Evolutionary conservation across 2,797 vertebrate genomes (phyloP), one percentile per base, ranked within the genome.

Genomic region (Cirrhinus molitorella): DNA sequence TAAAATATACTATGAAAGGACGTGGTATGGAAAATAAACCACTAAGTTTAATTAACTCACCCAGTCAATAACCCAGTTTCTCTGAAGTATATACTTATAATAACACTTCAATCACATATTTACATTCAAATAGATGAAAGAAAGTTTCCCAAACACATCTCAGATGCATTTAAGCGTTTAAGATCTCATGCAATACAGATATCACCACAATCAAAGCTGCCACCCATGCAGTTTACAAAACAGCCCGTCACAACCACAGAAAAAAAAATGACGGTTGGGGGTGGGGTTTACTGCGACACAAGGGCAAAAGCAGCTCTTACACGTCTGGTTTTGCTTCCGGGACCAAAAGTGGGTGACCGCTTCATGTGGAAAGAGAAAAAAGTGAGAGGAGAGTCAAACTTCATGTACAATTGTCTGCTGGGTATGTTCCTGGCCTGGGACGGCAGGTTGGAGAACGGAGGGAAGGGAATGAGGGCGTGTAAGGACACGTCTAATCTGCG

Each of bases 261-360:
- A 55, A 31, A 34, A 74, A 23, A 74, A 74, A 76, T 31, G 31
- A n/a, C 31, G 70, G 10, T 45, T 14, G 47, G 57, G 0, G 4
- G 80, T 10, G 25, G 79, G n/a, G 47, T 57, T 72, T 40, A 45
- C 45, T 55, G 51, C 80, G 84, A 86, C 86, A 87, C 77, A 87
- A 34, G 85, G 43, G 80, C 87, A 84, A 85, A 91, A 91, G 89
- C 91, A 94, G 94, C 93, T 96, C 98, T 99, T 99, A 99, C 98
- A 95, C 96, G 97, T 98, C 97, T 97, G 96, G 97, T 96, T 98
- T 97, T 98, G 96, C 96, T 97, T 95, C 96, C 93, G 90, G 97
- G 96, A 95, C 96, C 96, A 91, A 97, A 96, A 94, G 97, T 97
- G 81, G 97, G 96, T 93, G 97, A 97, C 91, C 91, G 97, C 98